Evolutionary conservation across 2,888 invertebrate species (phyloP), one percentile per base, ranked within the genome.

Genomic region (Drosophila engyochracea): DNA sequence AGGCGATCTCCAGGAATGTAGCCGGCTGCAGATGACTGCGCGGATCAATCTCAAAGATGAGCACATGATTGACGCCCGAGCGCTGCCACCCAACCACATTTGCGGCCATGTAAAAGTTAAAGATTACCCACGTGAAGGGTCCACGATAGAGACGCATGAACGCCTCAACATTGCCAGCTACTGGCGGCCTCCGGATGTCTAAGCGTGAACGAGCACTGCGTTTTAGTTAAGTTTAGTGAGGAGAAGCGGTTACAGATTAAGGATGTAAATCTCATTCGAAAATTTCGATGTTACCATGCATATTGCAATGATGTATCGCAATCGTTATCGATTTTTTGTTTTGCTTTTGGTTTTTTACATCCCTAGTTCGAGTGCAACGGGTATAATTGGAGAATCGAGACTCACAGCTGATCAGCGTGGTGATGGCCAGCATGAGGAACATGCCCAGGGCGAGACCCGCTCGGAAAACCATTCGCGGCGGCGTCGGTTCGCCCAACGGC

Each of bases 41-140:
- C 0, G 99, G 99, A 92, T 99, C 98, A 84, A 99, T 94, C 92
- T 99, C 99, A 93, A 99, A 99, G 85, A 99, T 99, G 1, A 99
- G 94, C 0, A 99, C 98, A 91, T 99, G 98, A 93, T 99, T 99
- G n/a, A 99, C 98, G 1, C 99, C 99, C 0, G 98, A 97, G 0
- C 97, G 97, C 79, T 98, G 94, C 98, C 98, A 99, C 1, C 98
- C 98, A 91, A 98, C 98, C 1, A 98, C 97, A 92, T 99, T 99
- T 67, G 98, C 96, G 25, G 98, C 98, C 94, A 99, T 97, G 39
- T 98, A 94, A 91, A 98, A 98, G 89, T 98, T 95, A 91, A 98
- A 98, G 85, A 98, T 95, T 30, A 98, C 96, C 81, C 99, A 94
- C 7, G 99, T 95, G 82, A 99, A 96, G 14, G 98, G 98, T 0